Evolutionary conservation across 2,888 invertebrate genomes (phyloP), one percentile per base, ranked within the genome.

Genomic region (Tinea semifulvella): DNA sequence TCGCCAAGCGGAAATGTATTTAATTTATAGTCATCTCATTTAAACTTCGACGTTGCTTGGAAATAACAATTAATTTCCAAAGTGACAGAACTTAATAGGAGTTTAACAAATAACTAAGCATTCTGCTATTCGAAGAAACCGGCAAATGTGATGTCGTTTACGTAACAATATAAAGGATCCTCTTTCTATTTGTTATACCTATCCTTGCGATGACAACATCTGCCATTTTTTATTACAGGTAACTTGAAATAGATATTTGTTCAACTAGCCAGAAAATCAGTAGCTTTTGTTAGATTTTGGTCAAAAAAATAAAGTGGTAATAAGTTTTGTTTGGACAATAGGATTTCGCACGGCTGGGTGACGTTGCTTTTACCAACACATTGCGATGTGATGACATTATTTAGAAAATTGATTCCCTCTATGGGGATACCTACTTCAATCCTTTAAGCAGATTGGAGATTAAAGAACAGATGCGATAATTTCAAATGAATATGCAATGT

Each of bases 21-120:
- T 77, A 76, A 79, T 80, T 80, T 80, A 80, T 80, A 61, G 77
- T 74, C 63, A 66, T 68, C 69, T 70, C 66, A 70, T 75, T 75
- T 70, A 65, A 65, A 69, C 60, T 61, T 61, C 53, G 59, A 62
- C 60, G 62, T 71, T 69, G 67, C 68, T 67, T 61, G 20, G 40
- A 68, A 59, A 68, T 65, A 63, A 73, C 76, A 75, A 77, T 76
- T 50, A 45, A 11, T 11, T 16, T 17, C 58, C n/a, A 61, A 69
- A 70, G 70, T 74, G 75, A 73, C 75, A 72, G 63, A 72, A 68
- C 74, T 67, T 76, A 79, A 80, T 79, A 68, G 72, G 69, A 73
- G 60, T 77, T 73, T 77, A 76, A 80, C 79, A 79, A 79, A 80
- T 79, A 75, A 69, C 74, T 74, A 79, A 80, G 71, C 71, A 72